A percentile compares a stretch with the other conserved stretches of the same genome.
These are phyloP conservation scores for Arnoldichthys spilopterus DNA, from an alignment of 2,797 vertebrate species.

Conservation along the genomic window DNA sequence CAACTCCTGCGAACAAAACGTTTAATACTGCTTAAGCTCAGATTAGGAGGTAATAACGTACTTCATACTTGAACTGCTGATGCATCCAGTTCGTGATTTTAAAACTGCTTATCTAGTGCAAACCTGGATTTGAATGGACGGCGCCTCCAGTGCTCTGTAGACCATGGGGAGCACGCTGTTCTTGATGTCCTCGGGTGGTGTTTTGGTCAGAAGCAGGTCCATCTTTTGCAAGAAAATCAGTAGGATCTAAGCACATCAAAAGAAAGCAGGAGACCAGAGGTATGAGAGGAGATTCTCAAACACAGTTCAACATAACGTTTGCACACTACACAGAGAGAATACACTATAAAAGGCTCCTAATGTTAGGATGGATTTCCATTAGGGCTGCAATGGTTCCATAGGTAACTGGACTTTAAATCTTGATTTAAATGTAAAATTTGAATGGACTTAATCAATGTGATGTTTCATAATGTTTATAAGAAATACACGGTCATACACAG, in stretches of 20 bases:
- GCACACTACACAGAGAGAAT: background rate
- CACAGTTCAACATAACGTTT: background rate
- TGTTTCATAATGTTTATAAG: background rate
- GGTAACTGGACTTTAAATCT: background rate
- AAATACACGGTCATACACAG: background rate
- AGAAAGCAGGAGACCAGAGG: background rate
- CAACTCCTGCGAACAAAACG: constrained; percentile 83
- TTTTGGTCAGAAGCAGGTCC: constrained; percentile 97
- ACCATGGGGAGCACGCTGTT: constrained; percentile 96
- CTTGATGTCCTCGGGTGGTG: constrained; percentile 95
- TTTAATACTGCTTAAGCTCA: background rate
- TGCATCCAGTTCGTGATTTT: background rate
- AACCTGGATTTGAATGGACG: constrained; percentile 98
- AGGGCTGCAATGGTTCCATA: background rate
- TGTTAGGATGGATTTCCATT: background rate
- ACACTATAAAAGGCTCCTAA: background rate
- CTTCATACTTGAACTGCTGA: background rate
- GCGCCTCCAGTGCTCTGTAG: constrained; percentile 95
- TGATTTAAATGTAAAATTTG: background rate
- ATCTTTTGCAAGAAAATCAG: constrained; percentile 99
- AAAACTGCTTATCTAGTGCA: background rate
- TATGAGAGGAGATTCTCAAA: background rate
- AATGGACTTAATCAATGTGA: background rate
- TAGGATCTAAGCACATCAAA: constrained; percentile 83
- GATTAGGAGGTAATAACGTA: background rate